Evolutionary conservation across 2,113 vertebrate species (phyloP).

Genomic region (Eubucco bourcierii): DNA sequence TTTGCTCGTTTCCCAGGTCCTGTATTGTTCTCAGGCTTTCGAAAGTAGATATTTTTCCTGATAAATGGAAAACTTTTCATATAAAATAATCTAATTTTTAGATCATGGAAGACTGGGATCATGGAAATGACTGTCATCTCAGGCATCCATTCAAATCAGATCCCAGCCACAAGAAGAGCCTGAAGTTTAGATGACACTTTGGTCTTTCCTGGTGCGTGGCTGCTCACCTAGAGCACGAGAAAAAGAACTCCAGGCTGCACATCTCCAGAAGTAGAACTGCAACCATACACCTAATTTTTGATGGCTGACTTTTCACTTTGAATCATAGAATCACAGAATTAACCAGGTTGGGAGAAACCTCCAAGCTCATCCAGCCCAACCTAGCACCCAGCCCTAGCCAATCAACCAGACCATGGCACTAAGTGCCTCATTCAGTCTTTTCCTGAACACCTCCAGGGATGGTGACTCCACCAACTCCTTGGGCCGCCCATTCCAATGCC

Average conservation of each 20-base stretch:
- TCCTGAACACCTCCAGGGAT: too few relatives aligned
- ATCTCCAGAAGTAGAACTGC: background rate
- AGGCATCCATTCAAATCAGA: background rate
- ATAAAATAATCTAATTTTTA: background rate
- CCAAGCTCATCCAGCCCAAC: too few relatives aligned
- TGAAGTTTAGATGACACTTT: accelerated
- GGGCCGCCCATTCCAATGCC: too few relatives aligned
- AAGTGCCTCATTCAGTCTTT: too few relatives aligned
- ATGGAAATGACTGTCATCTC: background rate
- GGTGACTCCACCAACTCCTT: too few relatives aligned
- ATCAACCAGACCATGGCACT: too few relatives aligned
- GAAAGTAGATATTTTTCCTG: background rate
- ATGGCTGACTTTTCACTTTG: background rate
- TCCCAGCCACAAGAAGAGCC: accelerated
- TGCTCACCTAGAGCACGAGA: background rate
- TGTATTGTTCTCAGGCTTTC: background rate
- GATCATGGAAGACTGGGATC: background rate
- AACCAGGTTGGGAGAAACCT: too few relatives aligned
- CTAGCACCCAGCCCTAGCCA: too few relatives aligned
- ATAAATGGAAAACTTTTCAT: accelerated
- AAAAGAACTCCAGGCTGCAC: background rate
- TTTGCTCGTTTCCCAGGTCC: accelerated
- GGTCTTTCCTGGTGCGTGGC: background rate
- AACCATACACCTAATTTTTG: accelerated
- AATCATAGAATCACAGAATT: too few relatives aligned